Percentiles rank a stretch among this genome's conserved stretches.
These are phyloP conservation scores for Laupala kohalensis DNA, from an alignment of 1,140 invertebrate species.

Conservation along the genomic window DNA sequence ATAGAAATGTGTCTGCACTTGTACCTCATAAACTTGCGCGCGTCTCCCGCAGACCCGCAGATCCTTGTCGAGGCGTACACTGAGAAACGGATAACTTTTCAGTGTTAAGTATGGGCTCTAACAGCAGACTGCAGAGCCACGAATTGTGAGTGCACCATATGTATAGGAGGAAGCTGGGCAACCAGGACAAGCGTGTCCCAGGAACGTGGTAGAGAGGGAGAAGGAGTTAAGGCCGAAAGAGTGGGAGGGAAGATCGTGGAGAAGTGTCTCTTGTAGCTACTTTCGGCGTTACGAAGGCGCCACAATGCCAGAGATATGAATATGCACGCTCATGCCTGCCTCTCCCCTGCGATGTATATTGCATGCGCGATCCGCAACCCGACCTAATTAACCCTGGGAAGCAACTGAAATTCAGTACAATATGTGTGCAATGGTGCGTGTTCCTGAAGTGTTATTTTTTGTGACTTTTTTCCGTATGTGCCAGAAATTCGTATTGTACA, in stretches of 20 bases:
- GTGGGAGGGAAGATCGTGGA: not conserved
- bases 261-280: not conserved
- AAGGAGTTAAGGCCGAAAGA: not conserved
- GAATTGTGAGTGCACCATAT: not conserved
- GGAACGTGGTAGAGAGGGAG: not conserved
- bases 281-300: not conserved
- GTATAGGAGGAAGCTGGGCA: not conserved
- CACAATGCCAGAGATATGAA: not conserved
- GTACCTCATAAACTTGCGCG: not conserved
- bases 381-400: not conserved
- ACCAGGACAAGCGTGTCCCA: no score
- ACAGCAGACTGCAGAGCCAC: not conserved
- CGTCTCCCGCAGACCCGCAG: not conserved
- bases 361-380: not conserved
- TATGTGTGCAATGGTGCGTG: not conserved
- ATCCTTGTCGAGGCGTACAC: not conserved
- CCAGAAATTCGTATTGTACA: no score
- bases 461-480: not conserved
- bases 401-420: not conserved
- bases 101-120: not conserved
- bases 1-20: not conserved
- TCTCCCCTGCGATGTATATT: not conserved
- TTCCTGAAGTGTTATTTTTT: not conserved
- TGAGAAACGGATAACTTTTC: not conserved
- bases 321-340: not conserved